Evolutionary conservation across 2,888 invertebrate genomes (phyloP).

Genomic region (Mylabris sibirica): DNA sequence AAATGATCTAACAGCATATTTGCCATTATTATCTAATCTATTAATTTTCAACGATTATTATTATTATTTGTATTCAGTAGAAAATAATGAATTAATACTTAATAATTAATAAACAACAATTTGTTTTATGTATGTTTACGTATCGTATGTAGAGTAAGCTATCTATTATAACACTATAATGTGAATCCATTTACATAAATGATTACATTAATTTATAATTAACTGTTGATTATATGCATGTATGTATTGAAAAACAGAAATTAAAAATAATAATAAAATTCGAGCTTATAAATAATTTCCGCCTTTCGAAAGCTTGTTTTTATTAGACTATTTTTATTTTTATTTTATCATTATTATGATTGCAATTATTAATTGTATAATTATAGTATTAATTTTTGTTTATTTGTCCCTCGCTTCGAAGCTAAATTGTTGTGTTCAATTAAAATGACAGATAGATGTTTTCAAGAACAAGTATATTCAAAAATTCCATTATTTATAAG

Average conservation of each 20-base stretch:
- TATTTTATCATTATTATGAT: background rate
- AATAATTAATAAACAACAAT: background rate
- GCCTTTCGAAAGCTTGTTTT: slow-evolving; percentile 5
- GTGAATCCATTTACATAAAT: slow-evolving; percentile 2
- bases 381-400: background rate
- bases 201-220: slow-evolving; percentile 8
- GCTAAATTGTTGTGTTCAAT: background rate
- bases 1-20: background rate
- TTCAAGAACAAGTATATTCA: no score
- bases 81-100: background rate
- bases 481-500: no score
- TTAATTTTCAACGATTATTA: background rate
- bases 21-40: background rate
- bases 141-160: background rate
- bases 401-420: no score
- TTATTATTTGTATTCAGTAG: background rate
- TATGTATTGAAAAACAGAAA: background rate
- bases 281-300: background rate
- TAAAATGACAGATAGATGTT: background rate
- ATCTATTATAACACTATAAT: background rate
- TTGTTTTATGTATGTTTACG: background rate
- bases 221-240: background rate
- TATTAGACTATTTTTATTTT: background rate
- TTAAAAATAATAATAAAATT: background rate
- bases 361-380: background rate